phyloP scores from a whole-genome alignment of 1,140 invertebrate genomes.

The Drosophila pandora region DNA sequence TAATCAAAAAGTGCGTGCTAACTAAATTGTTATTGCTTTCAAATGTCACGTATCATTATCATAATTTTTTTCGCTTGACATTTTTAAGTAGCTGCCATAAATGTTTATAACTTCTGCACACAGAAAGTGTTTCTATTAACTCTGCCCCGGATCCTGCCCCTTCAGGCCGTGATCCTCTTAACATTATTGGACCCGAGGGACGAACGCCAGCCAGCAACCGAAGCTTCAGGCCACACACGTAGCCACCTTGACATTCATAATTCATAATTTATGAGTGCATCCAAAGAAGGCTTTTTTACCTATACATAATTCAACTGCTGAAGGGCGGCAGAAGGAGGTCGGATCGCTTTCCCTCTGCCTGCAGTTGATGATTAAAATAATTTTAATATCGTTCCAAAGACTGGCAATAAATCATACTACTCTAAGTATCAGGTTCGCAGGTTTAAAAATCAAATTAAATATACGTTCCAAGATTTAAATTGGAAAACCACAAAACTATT shows the following conservation, averaged over 20 bases:
- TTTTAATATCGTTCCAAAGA: slow-evolving; percentile 42
- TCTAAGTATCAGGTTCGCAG: neutral
- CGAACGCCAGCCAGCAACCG: neutral
- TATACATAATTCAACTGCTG: slow-evolving; percentile 35
- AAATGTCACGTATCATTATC: slow-evolving; percentile 82
- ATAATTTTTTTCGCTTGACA: slow-evolving; percentile 81
- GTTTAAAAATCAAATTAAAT: too few relatives aligned
- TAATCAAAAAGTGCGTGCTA: slow-evolving; percentile 81
- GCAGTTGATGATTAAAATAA: slow-evolving; percentile 48
- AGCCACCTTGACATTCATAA: slow-evolving; percentile 69
- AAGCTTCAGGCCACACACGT: slow-evolving; percentile 34
- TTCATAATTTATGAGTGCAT: slow-evolving; percentile 75
- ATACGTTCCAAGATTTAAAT: too few relatives aligned
- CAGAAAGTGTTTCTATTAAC: slow-evolving; percentile 71
- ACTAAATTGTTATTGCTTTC: slow-evolving; percentile 82
- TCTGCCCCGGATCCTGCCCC: slow-evolving; percentile 13
- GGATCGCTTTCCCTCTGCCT: slow-evolving; percentile 32
- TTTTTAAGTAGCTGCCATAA: slow-evolving; percentile 82
- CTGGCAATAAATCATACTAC: neutral
- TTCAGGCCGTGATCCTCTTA: slow-evolving; percentile 45
- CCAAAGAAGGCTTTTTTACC: slow-evolving; percentile 31
- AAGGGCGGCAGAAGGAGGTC: slow-evolving; percentile 16
- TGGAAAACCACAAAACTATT: neutral
- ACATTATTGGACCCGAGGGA: slow-evolving; percentile 71
- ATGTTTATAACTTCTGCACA: slow-evolving; percentile 74